These are phyloP conservation scores for Mythimna lalbum DNA, from an alignment of 2,888 invertebrate species.

Conservation along the genomic window DNA sequence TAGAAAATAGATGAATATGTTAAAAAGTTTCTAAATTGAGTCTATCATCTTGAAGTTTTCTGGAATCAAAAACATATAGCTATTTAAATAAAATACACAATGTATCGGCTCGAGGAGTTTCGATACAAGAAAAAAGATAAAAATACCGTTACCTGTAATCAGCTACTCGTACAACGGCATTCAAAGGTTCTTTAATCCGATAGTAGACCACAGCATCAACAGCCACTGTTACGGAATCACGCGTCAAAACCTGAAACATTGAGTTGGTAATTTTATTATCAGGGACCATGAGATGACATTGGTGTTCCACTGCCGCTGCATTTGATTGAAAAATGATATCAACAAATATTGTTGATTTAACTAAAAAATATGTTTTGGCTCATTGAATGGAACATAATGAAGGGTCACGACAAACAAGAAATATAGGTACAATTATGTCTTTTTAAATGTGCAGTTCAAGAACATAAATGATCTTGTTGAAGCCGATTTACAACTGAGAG, in stretches of 20 bases:
- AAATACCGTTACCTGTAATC: constrained; percentile 91
- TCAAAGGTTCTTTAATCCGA: constrained; percentile 94
- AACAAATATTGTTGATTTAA: too few relatives aligned
- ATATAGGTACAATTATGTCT: too few relatives aligned
- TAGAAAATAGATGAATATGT: neutral
- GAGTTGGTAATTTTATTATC: neutral
- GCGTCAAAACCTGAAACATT: constrained; percentile 94
- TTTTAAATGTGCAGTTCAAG: too few relatives aligned
- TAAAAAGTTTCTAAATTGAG: neutral
- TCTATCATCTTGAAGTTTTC: neutral
- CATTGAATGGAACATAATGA: too few relatives aligned
- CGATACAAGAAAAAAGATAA: too few relatives aligned
- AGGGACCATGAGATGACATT: neutral
- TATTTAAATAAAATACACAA: neutral
- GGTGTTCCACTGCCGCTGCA: too few relatives aligned
- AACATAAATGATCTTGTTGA: too few relatives aligned
- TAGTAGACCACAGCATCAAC: constrained; percentile 98
- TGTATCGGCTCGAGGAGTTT: too few relatives aligned
- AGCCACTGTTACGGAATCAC: constrained; percentile 98
- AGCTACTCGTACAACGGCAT: constrained; percentile 94
- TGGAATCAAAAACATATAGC: neutral
- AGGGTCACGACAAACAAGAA: too few relatives aligned
- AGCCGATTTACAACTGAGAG: too few relatives aligned
- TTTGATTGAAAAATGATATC: too few relatives aligned
- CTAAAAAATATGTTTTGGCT: too few relatives aligned